Base-by-base conservation (phyloP, 2,888 invertebrate species). In the Liopterus haemorrhoidalis region DNA sequence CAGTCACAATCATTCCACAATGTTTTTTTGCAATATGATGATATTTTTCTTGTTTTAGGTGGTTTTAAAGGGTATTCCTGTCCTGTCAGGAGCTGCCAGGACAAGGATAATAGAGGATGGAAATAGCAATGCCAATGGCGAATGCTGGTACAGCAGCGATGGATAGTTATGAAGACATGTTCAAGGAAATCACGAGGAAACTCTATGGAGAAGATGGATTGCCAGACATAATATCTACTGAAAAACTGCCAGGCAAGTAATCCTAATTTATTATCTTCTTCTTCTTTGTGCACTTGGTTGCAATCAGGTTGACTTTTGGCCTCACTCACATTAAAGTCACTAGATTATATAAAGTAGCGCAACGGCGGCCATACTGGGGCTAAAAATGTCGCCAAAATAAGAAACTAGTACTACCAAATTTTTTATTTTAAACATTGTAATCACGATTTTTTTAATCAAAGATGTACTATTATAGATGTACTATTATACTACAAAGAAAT, bases 141-240 rank as follows among this genome's bases (percentile, higher is more conserved):
- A 64, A 68, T 59, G 45, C 39, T 45, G 42, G 42, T n/a, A 32
- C 45, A 27, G 74, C 75, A 60, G 73, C 78, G 61, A 73, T 79
- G 70, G 79, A 80, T 68, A 78, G 74, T 65, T 80, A 86, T 72
- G 86, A 87, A 70, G 86, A 86, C 65, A 86, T 86, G 82, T 86
- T 86, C 68, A 90, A 90, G 69, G 91, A 91, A 76, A 90, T 91
- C 64, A 90, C 90, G 51, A 80, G 88, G 67, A 91, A 91, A 72
- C 74, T 91, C 56, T 91, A 90, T 70, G 90, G 90, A 52, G 88
- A 89, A 68, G 89, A 90, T 68, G 71, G 70, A 28, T 56, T 70
- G 46, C 68, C 69, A 20, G 70, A 70, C 52, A 55, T 69, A 42
- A 59, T 59, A 42, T 54, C 59, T 16, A 62, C 60, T 11, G 68